Base-by-base conservation (phyloP, 2,888 invertebrate species). In the Polydrusus cervinus region DNA sequence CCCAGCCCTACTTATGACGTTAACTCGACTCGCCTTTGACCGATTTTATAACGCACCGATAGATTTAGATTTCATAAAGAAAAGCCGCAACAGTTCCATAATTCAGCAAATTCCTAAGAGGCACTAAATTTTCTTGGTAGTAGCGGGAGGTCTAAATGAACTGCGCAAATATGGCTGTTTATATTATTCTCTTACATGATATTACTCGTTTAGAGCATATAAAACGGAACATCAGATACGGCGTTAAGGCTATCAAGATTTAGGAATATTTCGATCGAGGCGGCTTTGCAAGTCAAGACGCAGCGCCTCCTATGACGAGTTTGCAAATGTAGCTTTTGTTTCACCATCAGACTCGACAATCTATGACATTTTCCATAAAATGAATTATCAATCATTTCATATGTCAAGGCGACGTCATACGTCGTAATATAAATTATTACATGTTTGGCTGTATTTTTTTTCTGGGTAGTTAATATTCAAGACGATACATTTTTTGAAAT, bases 271-370 rank as follows among this genome's bases (percentile, higher is more conserved):
- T 78, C 79, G 78, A 79, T 79, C 79, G 61, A 79, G 79, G 80
- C 81, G 82, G 80, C 82, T 80, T 75, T 69, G 71, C 74, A 75
- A 81, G 81, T 80, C 82, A 80, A 80, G 78, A 76, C 53, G 70
- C 81, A 83, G 80, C 83, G 81, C 83, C 82, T 82, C 78, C 80
- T 81, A 79, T 82, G 83, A 83, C 83, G 81, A 83, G 82, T 80
- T 84, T 83, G 82, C 82, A 82, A 84, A 84, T 84, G 79, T 74
- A 73, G 66, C 82, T 81, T 82, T 82, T 81, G 82, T 83, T 80
- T 80, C 78, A 72, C 79, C 78, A 78, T 81, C 81, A 80, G 49
- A 77, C 75, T 78, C 78, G 62, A 16, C 49, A 30, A 72, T 72
- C 30, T 16, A 71, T 82, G 62, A 55, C 80, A 74, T 74, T 70